Evolutionary conservation across 2,888 invertebrate genomes (phyloP), one percentile per base, ranked within the genome.

Genomic region (Heliconius cydno): DNA sequence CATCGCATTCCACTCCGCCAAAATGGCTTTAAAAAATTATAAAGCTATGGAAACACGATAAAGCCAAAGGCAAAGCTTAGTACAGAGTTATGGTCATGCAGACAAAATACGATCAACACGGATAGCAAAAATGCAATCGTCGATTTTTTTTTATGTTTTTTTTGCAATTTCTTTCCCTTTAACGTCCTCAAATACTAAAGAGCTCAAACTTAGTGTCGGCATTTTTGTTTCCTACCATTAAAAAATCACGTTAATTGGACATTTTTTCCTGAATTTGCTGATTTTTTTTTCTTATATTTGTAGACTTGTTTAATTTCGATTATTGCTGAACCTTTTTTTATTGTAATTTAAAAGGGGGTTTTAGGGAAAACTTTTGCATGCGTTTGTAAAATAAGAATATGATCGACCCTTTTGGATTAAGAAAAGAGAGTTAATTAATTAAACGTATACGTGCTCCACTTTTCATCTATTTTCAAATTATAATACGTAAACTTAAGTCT

Each of bases 231-330:
- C 60, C 28, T 75, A 68, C 77, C 80, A 78, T 83, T 81, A 81
- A 83, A 83, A 79, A 82, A 79, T 82, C 84, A 85, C 86, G 88
- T 91, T 92, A 92, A 92, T 92, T 92, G 92, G 91, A 90, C 83
- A 88, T 86, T 87, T 90, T 90, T 90, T 90, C 89, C 87, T 84
- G 88, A 87, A 87, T 88, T 88, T 84, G 88, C 89, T 89, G 90
- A 91, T 87, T 87, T 86, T 78, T n/a, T 63, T 68, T n/a, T 65
- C 70, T 70, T 65, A 46, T 34, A 52, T 41, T 46, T 28, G 46
- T 52, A n/a, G 65, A 25, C 52, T 52, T 52, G 52, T 52, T 22
- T 57, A 78, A 57, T 67, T 78, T 78, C 9, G 57, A 52, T 73
- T 75, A 65, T 75, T 41, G 41, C 46, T 75, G 38, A 6, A 28